These are phyloP conservation scores for Plodia interpunctella DNA, from an alignment of 1,140 invertebrate genomes.

Conservation along the genomic window DNA sequence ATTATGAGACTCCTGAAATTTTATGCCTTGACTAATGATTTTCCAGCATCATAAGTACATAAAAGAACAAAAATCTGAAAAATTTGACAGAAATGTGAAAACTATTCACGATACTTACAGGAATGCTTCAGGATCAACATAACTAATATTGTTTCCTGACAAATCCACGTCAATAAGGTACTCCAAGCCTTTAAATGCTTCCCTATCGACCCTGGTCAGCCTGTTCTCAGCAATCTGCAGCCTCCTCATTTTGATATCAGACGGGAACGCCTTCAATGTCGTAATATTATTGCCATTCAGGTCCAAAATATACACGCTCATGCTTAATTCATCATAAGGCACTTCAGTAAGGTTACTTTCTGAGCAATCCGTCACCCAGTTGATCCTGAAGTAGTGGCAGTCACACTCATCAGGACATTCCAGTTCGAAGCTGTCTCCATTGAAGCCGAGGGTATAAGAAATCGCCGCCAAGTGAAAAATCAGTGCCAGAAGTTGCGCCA, in stretches of 20 bases:
- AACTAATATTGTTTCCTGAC: slow-evolving; percentile 80
- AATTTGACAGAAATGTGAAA: no score
- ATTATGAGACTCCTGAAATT: no score
- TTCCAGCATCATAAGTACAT: no score
- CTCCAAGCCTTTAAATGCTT: slow-evolving; percentile 80
- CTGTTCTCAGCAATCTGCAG: slow-evolving; percentile 84
- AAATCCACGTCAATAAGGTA: slow-evolving; percentile 85
- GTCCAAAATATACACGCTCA: slow-evolving; percentile 84
- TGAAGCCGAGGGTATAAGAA: slow-evolving; percentile 55
- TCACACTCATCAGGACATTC: slow-evolving; percentile 85
- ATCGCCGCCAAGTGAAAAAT: slow-evolving; percentile 33
- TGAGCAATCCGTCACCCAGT: slow-evolving; percentile 87
- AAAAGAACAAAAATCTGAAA: no score
- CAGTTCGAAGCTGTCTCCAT: slow-evolving; percentile 80
- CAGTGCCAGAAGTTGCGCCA: slow-evolving; percentile 38
- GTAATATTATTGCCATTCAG: slow-evolving; percentile 84
- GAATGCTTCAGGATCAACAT: slow-evolving; percentile 82
- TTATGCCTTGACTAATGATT: no score
- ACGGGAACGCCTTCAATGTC: slow-evolving; percentile 78
- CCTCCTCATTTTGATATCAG: slow-evolving; percentile 81
- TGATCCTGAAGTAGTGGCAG: slow-evolving; percentile 86
- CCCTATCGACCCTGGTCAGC: slow-evolving; percentile 78
- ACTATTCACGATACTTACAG: slow-evolving; percentile 80
- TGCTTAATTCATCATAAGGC: slow-evolving; percentile 82
- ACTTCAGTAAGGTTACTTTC: slow-evolving; percentile 85